Percentiles rank a stretch among this genome's conserved stretches.
Conservation (phyloP, 2,113 vertebrate species). For the Pachycephala philippinensis region DNA sequence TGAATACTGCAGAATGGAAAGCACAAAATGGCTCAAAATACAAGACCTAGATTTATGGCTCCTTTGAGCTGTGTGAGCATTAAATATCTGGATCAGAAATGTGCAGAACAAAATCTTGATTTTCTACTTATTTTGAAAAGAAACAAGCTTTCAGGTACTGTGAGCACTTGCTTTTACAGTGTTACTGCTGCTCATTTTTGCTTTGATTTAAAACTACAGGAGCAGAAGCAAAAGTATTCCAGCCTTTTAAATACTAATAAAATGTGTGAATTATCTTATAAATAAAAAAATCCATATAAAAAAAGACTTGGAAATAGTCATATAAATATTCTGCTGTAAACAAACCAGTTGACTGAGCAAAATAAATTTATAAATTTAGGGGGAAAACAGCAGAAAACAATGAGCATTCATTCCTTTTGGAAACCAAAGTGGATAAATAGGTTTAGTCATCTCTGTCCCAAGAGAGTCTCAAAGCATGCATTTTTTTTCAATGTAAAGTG, state of each 20-base stretch:
- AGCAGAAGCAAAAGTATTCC: neutral
- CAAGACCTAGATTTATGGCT: neutral
- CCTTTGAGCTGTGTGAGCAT: neutral
- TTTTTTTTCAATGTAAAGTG: conserved; percentile 20
- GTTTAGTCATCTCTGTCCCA: conserved; percentile 42
- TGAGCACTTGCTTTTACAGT: neutral
- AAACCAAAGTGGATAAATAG: conserved; percentile 52
- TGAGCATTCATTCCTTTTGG: neutral
- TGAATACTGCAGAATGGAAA: neutral
- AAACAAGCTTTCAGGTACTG: neutral
- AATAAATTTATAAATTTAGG: conserved; percentile 35
- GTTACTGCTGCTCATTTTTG: neutral
- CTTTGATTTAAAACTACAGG: neutral
- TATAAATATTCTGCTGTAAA: conserved; percentile 13
- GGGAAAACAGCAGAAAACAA: conserved; percentile 13
- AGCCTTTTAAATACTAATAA: neutral
- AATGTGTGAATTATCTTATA: neutral
- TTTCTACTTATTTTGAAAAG: neutral
- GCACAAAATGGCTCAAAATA: neutral
- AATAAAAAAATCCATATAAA: neutral
- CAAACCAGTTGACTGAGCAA: neutral
- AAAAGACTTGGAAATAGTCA: neutral
- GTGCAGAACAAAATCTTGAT: neutral
- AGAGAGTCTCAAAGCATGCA: neutral
- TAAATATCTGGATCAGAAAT: neutral